Base-by-base conservation (phyloP, 2,113 vertebrate genomes). In the Reinhardtius hippoglossoides region DNA sequence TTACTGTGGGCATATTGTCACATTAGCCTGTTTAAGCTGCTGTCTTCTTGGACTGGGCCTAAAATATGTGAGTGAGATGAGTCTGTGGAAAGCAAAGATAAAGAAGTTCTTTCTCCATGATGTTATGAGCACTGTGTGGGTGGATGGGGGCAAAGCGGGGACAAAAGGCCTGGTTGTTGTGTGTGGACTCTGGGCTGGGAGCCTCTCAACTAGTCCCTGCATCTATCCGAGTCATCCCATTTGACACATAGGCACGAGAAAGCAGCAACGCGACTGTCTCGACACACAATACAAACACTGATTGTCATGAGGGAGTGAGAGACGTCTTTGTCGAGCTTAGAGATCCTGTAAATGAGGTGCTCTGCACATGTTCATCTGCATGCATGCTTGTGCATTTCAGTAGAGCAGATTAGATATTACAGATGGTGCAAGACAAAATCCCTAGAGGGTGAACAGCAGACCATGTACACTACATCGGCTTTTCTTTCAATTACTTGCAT, bases 161-260 rank as follows among this genome's bases (percentile, higher is more conserved):
- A 93, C 92, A 93, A 92, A 91, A 91, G 92, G 81, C 69, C 84
- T 16, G 56, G 61, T 92, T 92, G 90, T 93, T 92, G 80, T 78
- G 79, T 63, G 64, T 23, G 48, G 73, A 89, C 55, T 88, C 65
- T 13, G 80, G 35, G 82, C 68, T 70, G 78, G 76, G 82, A 88
- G 76, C 81, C 55, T 89, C 76, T 87, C 82, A 77, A 80, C 76
- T 10, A 65, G 72, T 18, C 72, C 59, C 78, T 59, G 72, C 69
- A 48, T 85, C 76, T 24, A 79, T 62, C 79, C 46, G 9, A 84
- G 74, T 82, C 72, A 58, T 85, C 68, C 62, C 54, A 42, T 62
- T 77, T 67, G 61, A 86, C 86, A 90, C 69, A 85, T 35, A 83
- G 63, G 64, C 66, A 59, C 16, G 52, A 81, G 67, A 85, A 74